phyloP scores from a whole-genome alignment of 2,113 vertebrate genomes.

The Notarius quadriscutis region DNA sequence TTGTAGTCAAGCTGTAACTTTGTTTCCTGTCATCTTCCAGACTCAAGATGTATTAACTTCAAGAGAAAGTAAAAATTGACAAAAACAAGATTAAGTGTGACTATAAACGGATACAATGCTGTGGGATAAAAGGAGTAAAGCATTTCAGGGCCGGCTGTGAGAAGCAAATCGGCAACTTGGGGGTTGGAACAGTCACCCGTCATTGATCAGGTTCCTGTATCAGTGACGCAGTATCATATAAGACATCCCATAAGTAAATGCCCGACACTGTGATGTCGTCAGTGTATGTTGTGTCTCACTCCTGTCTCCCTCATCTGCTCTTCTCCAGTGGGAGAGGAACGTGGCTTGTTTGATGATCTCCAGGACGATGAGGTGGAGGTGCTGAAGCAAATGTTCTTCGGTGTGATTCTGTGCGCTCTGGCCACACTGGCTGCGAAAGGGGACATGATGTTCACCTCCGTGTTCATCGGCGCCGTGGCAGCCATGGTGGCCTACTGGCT shows the following conservation, averaged over 20 bases:
- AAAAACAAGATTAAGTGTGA: too few relatives aligned
- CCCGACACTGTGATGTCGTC: neutral
- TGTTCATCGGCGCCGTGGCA: constrained; percentile 89
- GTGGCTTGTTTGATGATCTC: constrained; percentile 89
- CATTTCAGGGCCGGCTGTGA: too few relatives aligned
- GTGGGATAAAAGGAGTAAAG: too few relatives aligned
- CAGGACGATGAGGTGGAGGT: constrained; percentile 92
- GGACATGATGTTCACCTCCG: constrained; percentile 92
- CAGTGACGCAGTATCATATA: neutral
- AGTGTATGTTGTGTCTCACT: neutral
- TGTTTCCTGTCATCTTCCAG: too few relatives aligned
- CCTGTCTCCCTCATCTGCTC: neutral
- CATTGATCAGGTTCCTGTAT: too few relatives aligned
- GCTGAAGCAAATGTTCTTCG: constrained; percentile 96
- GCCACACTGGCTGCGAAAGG: constrained; percentile 93
- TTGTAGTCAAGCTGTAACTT: neutral
- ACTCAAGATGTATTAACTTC: too few relatives aligned
- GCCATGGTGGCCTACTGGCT: constrained; percentile 95
- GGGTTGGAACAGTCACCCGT: too few relatives aligned
- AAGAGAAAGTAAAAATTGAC: too few relatives aligned
- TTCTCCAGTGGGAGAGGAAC: constrained; percentile 73
- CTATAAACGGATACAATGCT: too few relatives aligned
- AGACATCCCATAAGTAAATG: neutral
- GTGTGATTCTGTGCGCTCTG: constrained; percentile 87
- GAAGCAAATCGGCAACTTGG: too few relatives aligned